Evolutionary conservation across 2,113 vertebrate species (phyloP), one percentile per base, ranked within the genome.

Genomic region (Abramis brama): DNA sequence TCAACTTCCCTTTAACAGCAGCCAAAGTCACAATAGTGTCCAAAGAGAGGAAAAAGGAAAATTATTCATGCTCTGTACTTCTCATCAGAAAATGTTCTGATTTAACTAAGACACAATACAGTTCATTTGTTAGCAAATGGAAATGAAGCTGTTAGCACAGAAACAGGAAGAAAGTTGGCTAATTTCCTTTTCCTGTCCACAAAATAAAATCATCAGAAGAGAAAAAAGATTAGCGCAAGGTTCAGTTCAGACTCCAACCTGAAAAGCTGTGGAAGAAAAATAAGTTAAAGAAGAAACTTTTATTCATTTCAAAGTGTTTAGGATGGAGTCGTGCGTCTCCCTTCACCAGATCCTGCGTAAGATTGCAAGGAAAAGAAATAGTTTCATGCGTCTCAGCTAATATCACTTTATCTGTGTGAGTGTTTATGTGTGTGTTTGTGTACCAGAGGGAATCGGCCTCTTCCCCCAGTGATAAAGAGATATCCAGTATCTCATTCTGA

Each of bases 401-500:
- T 30, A 9, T 25, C 19, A 43, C 43, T 45, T 43, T 6, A 50
- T 74, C 25, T 79, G 71, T 68, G 33, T 6, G 62, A 71, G 33
- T 30, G 27, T 66, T 73, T 62, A 21, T 39, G 52, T 78, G 74
- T 78, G 60, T 30, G 47, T 70, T 5, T 82, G 83, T 85, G 68
- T 90, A 90, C 89, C 89, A 85, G 75, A 6, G 91, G 89, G 93
- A 94, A 92, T 91, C 91, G 86, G 90, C 93, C 89, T 93, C 93
- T 89, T 92, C 93, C 89, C 89, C 89, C 88, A 9, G 0, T 89
- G 93, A 93, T 89, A 93, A 94, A 91, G 90, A 90, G 89, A 94
- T 87, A 90, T 95, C 93, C 86, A 94, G 91, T 85, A 94, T 76
- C 71, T 93, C 85, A 12, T 94, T 90, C 86, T 92, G 60, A 84